phyloP scores from a whole-genome alignment of 2,113 vertebrate species.

The Phodopus roborovskii region DNA sequence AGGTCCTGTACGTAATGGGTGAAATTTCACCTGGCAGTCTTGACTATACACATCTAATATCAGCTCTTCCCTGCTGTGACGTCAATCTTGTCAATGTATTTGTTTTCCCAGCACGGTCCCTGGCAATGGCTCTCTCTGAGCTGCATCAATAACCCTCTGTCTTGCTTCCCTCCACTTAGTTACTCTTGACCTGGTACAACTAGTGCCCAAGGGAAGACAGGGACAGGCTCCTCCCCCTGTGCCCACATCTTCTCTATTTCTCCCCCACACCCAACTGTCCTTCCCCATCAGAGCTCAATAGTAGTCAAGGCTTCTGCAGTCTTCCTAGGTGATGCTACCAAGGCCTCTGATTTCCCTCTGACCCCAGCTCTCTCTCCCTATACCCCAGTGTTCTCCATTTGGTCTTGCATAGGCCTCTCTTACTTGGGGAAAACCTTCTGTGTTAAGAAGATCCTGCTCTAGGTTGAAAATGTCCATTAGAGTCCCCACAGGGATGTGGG shows the following conservation, averaged over 20 bases:
- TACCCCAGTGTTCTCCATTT: too few relatives aligned
- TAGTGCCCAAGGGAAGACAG: too few relatives aligned
- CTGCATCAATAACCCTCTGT: neutral
- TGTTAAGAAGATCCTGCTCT: neutral
- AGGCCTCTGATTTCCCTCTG: neutral
- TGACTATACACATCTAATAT: neutral
- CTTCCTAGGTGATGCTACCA: neutral
- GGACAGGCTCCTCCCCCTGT: neutral
- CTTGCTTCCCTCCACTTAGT: neutral
- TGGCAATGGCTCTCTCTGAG: neutral
- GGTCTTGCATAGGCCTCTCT: too few relatives aligned
- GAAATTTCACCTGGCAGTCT: accelerated
- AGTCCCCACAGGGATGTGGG: accelerated
- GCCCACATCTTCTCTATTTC: too few relatives aligned
- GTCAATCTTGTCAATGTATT: neutral
- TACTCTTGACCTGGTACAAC: neutral
- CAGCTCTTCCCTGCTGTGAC: neutral
- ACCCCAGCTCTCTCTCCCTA: too few relatives aligned
- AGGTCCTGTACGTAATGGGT: neutral
- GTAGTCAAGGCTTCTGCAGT: neutral
- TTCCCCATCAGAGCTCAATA: neutral
- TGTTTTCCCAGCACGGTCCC: neutral
- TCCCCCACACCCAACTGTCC: neutral
- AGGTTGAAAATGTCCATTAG: neutral
- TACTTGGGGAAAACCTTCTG: neutral